Evolutionary conservation across 2,888 invertebrate species (phyloP).

Genomic region (Eupithecia tripunctaria): DNA sequence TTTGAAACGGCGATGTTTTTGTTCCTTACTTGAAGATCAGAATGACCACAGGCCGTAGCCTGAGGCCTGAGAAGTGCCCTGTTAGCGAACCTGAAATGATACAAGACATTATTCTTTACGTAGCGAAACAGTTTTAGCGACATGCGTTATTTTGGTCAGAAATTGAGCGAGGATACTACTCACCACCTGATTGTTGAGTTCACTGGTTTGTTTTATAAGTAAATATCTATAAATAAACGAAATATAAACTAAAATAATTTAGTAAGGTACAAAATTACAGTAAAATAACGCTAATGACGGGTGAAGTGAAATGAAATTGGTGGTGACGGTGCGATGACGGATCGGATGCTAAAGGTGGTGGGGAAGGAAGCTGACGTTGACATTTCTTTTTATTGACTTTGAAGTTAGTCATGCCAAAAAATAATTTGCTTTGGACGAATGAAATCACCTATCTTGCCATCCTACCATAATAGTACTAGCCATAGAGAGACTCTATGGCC

Average conservation of each 20-base stretch:
- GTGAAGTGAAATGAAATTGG: constrained; percentile 55
- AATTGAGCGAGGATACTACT: constrained; percentile 48
- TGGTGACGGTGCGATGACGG: constrained; percentile 46
- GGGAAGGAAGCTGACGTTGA: constrained; percentile 3
- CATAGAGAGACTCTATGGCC: too few relatives aligned
- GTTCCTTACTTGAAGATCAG: constrained; percentile 34
- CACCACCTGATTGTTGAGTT: constrained; percentile 61
- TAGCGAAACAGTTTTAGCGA: constrained; percentile 45
- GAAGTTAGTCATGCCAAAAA: too few relatives aligned
- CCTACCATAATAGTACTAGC: too few relatives aligned
- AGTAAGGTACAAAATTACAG: constrained; percentile 67
- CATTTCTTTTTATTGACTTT: not conserved
- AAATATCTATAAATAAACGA: constrained; percentile 61
- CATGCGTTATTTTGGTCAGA: constrained; percentile 62
- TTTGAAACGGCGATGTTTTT: constrained; percentile 46
- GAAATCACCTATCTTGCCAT: too few relatives aligned
- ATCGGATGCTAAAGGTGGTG: constrained; percentile 43
- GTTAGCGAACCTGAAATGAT: constrained; percentile 60
- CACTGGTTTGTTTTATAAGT: constrained; percentile 49
- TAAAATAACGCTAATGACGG: constrained; percentile 65
- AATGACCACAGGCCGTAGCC: constrained; percentile 80
- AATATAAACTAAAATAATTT: constrained; percentile 76
- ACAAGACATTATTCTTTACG: constrained; percentile 25
- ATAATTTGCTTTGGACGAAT: too few relatives aligned
- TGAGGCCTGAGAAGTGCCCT: constrained; percentile 58